phyloP scores from a whole-genome alignment of 37 sponge, comb jelly and placozoan species.

The Aphrocallistes beatrix region DNA sequence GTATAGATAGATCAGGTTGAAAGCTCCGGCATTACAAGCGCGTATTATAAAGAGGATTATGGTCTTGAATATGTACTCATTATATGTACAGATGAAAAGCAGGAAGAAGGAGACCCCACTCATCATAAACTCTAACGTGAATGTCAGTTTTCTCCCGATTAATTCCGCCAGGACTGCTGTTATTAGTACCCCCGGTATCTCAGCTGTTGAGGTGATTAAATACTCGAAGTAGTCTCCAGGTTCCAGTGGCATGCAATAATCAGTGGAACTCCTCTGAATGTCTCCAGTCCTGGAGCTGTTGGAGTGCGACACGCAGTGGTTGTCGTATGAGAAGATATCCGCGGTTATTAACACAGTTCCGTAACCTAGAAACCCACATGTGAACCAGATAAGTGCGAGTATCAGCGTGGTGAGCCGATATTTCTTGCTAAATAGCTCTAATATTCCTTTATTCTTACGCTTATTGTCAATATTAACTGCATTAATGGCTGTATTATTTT shows the following conservation, averaged over 20 bases:
- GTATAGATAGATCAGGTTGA: neutral
- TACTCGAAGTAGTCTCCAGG: neutral
- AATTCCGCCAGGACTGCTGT: neutral
- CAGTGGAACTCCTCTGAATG: neutral
- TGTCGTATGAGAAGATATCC: neutral
- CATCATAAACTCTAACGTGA: neutral
- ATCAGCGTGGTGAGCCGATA: neutral
- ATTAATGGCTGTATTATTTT: neutral
- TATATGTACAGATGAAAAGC: neutral
- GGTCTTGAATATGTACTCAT: neutral
- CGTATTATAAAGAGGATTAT: neutral
- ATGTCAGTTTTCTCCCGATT: neutral
- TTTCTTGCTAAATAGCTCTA: neutral
- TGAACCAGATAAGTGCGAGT: neutral
- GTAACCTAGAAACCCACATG: neutral
- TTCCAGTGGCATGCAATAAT: neutral
- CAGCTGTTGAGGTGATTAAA: neutral
- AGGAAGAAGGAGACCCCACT: neutral
- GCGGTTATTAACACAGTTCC: neutral
- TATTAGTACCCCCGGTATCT: neutral
- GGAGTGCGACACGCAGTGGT: neutral
- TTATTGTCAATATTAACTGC: neutral
- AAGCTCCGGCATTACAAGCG: neutral
- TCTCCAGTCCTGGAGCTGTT: neutral
- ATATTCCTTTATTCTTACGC: neutral